Evolutionary conservation across 2,797 vertebrate species (phyloP).

Genomic region (Tenualosa thibaudeaui): DNA sequence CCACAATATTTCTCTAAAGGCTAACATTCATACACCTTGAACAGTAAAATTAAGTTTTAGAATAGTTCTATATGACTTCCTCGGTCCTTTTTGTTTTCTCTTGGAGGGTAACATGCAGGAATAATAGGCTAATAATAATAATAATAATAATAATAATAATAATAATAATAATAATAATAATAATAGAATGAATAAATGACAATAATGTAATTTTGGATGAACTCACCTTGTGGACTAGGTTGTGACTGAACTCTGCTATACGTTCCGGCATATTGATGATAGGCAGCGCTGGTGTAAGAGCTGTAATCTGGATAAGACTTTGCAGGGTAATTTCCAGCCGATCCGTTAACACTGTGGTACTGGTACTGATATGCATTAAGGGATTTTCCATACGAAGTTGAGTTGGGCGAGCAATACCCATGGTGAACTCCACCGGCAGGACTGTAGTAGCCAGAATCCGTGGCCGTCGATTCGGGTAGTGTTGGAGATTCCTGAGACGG

Average conservation of each 20-base stretch:
- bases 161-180: conserved; percentile 20
- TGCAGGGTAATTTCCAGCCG: conserved; percentile 87
- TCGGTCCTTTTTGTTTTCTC: background rate
- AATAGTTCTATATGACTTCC: background rate
- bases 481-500: conserved; percentile 99
- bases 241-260: conserved; percentile 90
- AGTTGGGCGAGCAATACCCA: conserved; percentile 94
- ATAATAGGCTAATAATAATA: background rate
- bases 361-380: conserved; percentile 95
- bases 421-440: conserved; percentile 79
- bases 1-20: background rate
- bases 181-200: background rate
- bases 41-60: background rate
- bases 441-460: conserved; percentile 97
- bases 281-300: conserved; percentile 88
- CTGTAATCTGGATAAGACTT: conserved; percentile 92
- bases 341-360: conserved; percentile 89
- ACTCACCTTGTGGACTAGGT: conserved; percentile 86
- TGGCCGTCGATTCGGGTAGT: conserved; percentile 94
- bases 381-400: conserved; percentile 90
- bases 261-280: conserved; percentile 90
- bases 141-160: conserved; percentile 22
- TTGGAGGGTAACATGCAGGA: background rate
- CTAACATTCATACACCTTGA: background rate
- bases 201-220: background rate